These are phyloP conservation scores for Caenorhabditis sp. DNA, from an alignment of 2,888 invertebrate species.

Conservation along the genomic window DNA sequence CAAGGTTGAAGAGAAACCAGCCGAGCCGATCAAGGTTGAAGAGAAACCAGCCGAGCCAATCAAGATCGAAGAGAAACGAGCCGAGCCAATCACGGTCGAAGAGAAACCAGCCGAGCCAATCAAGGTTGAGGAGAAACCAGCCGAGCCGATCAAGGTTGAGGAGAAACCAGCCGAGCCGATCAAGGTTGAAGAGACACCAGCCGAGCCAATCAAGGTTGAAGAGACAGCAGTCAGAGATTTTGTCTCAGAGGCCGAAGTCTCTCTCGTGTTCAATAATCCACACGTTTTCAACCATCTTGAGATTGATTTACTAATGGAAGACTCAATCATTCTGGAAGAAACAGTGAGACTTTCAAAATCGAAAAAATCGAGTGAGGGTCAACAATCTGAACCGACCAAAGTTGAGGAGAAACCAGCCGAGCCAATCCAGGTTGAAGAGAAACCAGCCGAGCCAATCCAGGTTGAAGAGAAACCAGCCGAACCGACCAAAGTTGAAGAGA, in stretches of 20 bases:
- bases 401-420: too few species aligned
- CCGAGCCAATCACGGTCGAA: conserved; percentile 9
- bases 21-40: background rate
- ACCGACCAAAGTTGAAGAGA: too few species aligned
- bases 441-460: too few species aligned
- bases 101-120: conserved; percentile 6
- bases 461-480: too few species aligned
- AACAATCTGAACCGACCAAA: too few species aligned
- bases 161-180: conserved; percentile 4
- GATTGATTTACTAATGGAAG: background rate
- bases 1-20: background rate
- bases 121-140: background rate
- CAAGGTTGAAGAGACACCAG: conserved; percentile 6
- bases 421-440: too few species aligned
- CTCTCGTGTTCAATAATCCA: conserved; percentile 5
- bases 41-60: conserved; percentile 8
- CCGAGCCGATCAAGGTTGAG: conserved; percentile 5
- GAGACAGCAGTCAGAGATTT: too few species aligned
- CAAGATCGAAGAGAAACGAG: conserved; percentile 14
- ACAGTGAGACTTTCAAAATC: background rate
- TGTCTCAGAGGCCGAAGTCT: conserved; percentile 6
- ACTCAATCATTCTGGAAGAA: background rate
- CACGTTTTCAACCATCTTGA: conserved; percentile 1
- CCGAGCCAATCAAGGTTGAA: conserved; percentile 1
- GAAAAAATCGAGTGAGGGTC: too few species aligned